phyloP scores from a whole-genome alignment of 2,888 invertebrate species.

The Ophion obscuratus region DNA sequence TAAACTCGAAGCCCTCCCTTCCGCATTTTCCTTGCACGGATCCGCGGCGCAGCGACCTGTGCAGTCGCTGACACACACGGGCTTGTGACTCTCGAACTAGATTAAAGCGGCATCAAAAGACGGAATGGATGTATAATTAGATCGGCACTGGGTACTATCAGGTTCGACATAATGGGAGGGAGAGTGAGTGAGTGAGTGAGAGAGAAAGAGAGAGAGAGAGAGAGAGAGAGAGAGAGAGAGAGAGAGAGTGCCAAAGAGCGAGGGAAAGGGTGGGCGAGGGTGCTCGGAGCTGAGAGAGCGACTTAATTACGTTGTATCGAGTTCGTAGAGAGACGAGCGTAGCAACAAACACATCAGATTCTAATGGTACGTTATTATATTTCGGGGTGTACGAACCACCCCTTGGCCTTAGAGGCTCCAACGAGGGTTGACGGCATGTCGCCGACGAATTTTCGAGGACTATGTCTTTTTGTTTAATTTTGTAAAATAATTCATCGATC shows the following conservation, averaged over 20 bases:
- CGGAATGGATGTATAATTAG: constrained; percentile 81
- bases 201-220: too few relatives aligned
- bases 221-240: too few relatives aligned
- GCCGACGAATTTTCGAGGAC: too few relatives aligned
- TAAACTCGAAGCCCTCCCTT: not conserved
- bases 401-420: too few relatives aligned
- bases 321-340: constrained; percentile 75
- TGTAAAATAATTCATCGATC: too few relatives aligned
- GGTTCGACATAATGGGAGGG: constrained; percentile 81
- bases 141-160: constrained; percentile 76
- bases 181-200: constrained; percentile 53
- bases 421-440: too few relatives aligned
- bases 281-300: constrained; percentile 67
- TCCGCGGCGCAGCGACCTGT: too few relatives aligned
- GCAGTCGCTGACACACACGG: constrained; percentile 4
- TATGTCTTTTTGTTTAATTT: too few relatives aligned
- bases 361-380: constrained; percentile 80
- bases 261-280: constrained; percentile 66
- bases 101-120: constrained; percentile 81
- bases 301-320: constrained; percentile 82
- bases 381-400: constrained; percentile 64
- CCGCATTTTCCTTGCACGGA: not conserved
- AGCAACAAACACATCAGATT: constrained; percentile 78
- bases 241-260: constrained; percentile 70
- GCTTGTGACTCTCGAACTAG: constrained; percentile 66